Base-by-base conservation (phyloP, 37 sponge, comb jelly and placozoan genomes). In the Hormiphora californensis region DNA sequence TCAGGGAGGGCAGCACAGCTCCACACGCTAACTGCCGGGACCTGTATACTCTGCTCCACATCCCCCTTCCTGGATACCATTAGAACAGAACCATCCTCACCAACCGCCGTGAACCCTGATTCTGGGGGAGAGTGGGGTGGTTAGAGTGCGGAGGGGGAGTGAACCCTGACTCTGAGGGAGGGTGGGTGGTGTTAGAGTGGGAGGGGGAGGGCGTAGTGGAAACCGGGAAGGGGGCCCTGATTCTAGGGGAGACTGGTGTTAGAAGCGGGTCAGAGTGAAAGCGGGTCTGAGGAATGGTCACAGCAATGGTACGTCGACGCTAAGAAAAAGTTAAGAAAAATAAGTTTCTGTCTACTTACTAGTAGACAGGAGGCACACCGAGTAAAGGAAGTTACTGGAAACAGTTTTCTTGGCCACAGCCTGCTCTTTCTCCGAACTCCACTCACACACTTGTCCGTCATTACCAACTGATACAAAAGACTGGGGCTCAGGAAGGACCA, bases 321-420 rank as follows among this genome's bases (percentile, higher is more conserved):
- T n/a, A n/a, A n/a, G n/a, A n/a, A n/a, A n/a, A n/a, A n/a, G n/a
- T n/a, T n/a, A n/a, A n/a, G n/a, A n/a, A n/a, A n/a, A n/a, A n/a
- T 49, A 49, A 49, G 15, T 49, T 49, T 49, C 53, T n/a, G n/a
- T 12, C 51, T 46, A 8, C 51, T 46, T 41, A 73, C 81, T 46
- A 19, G 35, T 40, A 40, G 81, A 46, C 5, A 73, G 43, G 9
- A 33, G 36, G 43, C 81, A 73, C 30, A 73, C 17, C n/a, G 81
- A 73, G 46, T 73, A 73, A 12, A 73, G 81, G 46, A 73, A 73
- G 81, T 73, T 73, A 36, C 81, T 73, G 46, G n/a, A n/a, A n/a
- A n/a, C n/a, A n/a, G n/a, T n/a, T n/a, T n/a, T n/a, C n/a, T n/a
- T n/a, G n/a, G n/a, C n/a, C n/a, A n/a, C n/a, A n/a, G n/a, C n/a